These are phyloP conservation scores for Coleophora deauratella DNA, from an alignment of 2,888 invertebrate genomes.

Conservation along the genomic window DNA sequence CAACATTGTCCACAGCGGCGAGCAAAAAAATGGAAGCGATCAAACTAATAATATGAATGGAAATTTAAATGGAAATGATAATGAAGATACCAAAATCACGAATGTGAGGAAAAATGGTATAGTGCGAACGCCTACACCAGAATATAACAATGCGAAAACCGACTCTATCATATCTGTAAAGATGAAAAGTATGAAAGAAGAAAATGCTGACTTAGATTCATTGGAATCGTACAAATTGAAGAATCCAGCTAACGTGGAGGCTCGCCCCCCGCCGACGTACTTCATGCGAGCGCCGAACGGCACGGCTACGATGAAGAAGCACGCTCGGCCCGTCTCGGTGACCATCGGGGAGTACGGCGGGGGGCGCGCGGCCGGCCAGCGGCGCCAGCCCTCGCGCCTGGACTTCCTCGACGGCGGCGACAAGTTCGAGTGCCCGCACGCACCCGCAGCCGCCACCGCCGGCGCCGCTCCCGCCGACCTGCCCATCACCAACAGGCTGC, in stretches of 20 bases:
- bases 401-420: slow-evolving; percentile 76
- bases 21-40: slow-evolving; percentile 29
- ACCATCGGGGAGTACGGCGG: slow-evolving; percentile 81
- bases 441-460: slow-evolving; percentile 21
- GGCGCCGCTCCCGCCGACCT: slow-evolving; percentile 48
- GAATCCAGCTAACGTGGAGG: slow-evolving; percentile 74
- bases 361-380: slow-evolving; percentile 55
- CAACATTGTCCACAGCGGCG: slow-evolving; percentile 49
- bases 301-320: slow-evolving; percentile 73
- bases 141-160: slow-evolving; percentile 46
- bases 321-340: slow-evolving; percentile 77
- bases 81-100: slow-evolving; percentile 18
- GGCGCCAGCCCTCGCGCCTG: slow-evolving; percentile 80
- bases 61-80: slow-evolving; percentile 12
- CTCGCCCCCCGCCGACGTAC: slow-evolving; percentile 81
- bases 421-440: slow-evolving; percentile 47
- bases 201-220: slow-evolving; percentile 82
- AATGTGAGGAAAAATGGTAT: slow-evolving; percentile 50
- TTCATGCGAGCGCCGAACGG: slow-evolving; percentile 75
- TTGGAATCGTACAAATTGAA: slow-evolving; percentile 83
- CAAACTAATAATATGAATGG: slow-evolving; percentile 22
- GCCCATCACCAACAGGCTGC: slow-evolving; percentile 78
- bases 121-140: slow-evolving; percentile 55
- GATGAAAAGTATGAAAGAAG: slow-evolving; percentile 49
- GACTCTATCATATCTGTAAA: slow-evolving; percentile 28